Conservation (phyloP, 2,113 vertebrate genomes). For the Syngnathus typhle region DNA sequence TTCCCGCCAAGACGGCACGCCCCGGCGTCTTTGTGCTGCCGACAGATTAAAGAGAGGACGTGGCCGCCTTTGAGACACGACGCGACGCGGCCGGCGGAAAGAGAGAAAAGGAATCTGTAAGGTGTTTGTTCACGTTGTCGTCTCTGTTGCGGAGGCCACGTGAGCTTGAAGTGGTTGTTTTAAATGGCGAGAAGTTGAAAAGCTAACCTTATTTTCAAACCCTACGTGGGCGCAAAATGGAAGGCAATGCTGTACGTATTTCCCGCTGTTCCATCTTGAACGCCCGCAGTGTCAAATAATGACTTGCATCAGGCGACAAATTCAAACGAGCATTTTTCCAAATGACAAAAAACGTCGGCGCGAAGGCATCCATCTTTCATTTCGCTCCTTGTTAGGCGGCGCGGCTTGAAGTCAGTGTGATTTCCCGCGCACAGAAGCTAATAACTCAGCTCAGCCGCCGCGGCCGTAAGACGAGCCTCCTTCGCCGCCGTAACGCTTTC, state of each 20-base stretch:
- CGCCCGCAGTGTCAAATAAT: not conserved
- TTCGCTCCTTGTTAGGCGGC: not conserved
- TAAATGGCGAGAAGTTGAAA: not conserved
- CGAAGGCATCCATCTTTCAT: not conserved
- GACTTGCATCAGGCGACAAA: not conserved
- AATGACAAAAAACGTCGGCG: not conserved
- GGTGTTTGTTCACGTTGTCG: not conserved
- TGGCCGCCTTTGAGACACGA: not conserved
- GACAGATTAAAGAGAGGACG: constrained; percentile 1
- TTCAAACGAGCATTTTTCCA: not conserved
- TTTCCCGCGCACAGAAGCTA: constrained; percentile 37
- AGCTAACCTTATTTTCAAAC: no score
- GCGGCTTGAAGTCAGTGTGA: not conserved
- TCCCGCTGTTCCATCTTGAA: not conserved
- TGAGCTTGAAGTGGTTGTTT: not conserved
- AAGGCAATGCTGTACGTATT: not conserved
- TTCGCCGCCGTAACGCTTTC: constrained; percentile 57
- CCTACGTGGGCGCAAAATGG: no score
- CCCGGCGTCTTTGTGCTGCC: constrained; percentile 81
- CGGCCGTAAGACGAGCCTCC: constrained; percentile 34
- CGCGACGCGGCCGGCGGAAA: no score
- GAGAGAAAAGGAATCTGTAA: not conserved
- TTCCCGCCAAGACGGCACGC: constrained; percentile 90
- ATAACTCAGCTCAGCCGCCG: constrained; percentile 16
- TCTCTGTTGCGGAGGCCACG: not conserved